Conservation (phyloP, 2,888 invertebrate species). For the Slavum lentiscoides region DNA sequence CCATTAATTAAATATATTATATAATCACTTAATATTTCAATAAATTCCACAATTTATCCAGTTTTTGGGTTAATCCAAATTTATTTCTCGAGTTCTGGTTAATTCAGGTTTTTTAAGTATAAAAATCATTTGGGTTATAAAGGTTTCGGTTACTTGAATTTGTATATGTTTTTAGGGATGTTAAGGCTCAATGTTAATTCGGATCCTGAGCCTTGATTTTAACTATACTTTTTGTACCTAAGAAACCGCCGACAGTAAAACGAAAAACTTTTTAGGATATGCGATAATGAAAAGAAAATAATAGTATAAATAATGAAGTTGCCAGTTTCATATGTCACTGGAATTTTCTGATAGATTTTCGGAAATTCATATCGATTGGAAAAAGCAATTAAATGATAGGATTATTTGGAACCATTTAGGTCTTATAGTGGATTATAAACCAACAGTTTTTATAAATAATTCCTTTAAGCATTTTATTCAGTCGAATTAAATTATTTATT, state of each 20-base stretch:
- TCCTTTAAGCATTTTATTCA: background rate
- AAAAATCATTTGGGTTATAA: no score
- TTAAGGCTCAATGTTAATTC: no score
- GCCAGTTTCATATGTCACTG: background rate
- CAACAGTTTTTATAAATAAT: conserved; percentile 10
- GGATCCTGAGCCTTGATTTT: no score
- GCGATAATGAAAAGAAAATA: background rate
- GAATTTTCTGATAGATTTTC: background rate
- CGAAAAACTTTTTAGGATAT: background rate
- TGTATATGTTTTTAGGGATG: no score
- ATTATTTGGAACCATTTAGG: conserved; percentile 19
- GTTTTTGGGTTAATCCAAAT: no score
- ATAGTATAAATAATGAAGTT: background rate
- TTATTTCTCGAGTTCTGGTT: no score
- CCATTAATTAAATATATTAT: no score
- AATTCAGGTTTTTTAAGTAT: no score
- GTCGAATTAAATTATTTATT: conserved; percentile 16
- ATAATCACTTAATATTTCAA: no score
- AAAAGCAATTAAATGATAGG: conserved; percentile 36
- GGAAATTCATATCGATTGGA: background rate
- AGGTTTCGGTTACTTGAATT: no score
- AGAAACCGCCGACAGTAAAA: background rate
- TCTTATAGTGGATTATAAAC: conserved; percentile 15
- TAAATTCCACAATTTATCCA: no score
- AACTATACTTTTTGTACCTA: background rate